These are phyloP conservation scores for Chlorospingus flavigularis DNA, from an alignment of 2,797 vertebrate genomes.

Conservation along the genomic window DNA sequence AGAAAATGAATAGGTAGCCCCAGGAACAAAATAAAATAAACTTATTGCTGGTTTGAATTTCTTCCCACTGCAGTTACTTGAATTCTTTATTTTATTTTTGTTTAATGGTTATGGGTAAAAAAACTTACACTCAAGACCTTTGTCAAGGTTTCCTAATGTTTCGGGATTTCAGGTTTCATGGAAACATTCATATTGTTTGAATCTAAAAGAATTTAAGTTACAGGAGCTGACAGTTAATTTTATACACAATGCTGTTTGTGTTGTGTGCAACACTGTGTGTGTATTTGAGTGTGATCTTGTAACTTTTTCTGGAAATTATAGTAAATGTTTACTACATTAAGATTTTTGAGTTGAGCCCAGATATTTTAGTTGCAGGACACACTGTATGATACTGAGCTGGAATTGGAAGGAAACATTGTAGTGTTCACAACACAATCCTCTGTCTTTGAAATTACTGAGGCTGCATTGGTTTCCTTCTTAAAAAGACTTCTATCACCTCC, in stretches of 20 bases:
- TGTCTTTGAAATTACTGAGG: background rate
- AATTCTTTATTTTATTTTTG: background rate
- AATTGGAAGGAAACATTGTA: background rate
- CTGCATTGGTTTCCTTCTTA: background rate
- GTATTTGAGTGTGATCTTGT: background rate
- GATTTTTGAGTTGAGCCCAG: background rate
- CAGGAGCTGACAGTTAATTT: background rate
- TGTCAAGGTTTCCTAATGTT: background rate
- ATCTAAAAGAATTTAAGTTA: background rate
- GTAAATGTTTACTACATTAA: background rate
- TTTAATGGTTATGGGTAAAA: background rate
- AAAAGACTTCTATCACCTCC: background rate
- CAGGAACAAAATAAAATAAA: background rate
- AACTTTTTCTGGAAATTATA: background rate
- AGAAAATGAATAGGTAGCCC: background rate
- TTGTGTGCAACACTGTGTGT: background rate
- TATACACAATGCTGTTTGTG: background rate
- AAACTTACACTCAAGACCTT: background rate
- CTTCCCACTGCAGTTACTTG: background rate
- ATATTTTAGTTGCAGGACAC: background rate
- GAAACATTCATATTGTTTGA: background rate
- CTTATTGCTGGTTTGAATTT: background rate
- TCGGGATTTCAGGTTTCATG: background rate
- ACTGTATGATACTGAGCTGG: background rate
- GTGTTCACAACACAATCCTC: background rate